Evolutionary conservation across 2,113 vertebrate species (phyloP), one percentile per base, ranked within the genome.

Genomic region (Orientallactaga bullata): DNA sequence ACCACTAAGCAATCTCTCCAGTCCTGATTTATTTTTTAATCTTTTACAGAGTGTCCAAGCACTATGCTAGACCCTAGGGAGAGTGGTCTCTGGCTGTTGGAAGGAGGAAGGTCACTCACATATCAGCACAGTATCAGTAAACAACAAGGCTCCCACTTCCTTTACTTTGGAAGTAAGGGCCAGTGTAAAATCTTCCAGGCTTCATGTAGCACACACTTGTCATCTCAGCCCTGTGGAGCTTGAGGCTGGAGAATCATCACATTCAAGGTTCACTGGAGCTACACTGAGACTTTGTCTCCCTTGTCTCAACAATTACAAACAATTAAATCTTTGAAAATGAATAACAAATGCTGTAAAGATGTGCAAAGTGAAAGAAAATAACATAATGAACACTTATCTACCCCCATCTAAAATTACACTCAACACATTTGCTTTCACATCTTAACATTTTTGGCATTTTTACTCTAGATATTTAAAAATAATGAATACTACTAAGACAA

Each of bases 371-470:
- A 76, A 58, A 80, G 73, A 90, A 94, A 66, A 76, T 37, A 66
- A 74, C 17, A 68, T 65, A 83, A 17, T 61, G 47, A 88, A 78
- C 35, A 35, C 32, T 73, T 51, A 4, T 30, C 28, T 81, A n/a
- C 32, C 35, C 42, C 71, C 47, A 42, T 11, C 66, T 69, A 77
- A 78, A 15, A 76, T 42, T 35, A 42, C 26, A 69, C 47, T 24
- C 32, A 63, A 60, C 26, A 13, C 51, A 20, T 66, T 89, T 79
- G 24, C 87, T 79, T 28, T 23, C 66, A 65, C 63, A 79, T 51
- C 37, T 86, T 89, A 73, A 51, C 47, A 55, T 20, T 73, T 73
- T 90, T 60, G 30, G 79, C 16, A 37, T 81, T 77, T 87, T 90
- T 55, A 11, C 55, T 92, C 86, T 37, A 65, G 37, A 21, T 42